Percentiles rank a stretch among this genome's conserved stretches.
These are phyloP conservation scores for Trichogramma evanescens DNA, from an alignment of 2,888 invertebrate species.

Conservation along the genomic window DNA sequence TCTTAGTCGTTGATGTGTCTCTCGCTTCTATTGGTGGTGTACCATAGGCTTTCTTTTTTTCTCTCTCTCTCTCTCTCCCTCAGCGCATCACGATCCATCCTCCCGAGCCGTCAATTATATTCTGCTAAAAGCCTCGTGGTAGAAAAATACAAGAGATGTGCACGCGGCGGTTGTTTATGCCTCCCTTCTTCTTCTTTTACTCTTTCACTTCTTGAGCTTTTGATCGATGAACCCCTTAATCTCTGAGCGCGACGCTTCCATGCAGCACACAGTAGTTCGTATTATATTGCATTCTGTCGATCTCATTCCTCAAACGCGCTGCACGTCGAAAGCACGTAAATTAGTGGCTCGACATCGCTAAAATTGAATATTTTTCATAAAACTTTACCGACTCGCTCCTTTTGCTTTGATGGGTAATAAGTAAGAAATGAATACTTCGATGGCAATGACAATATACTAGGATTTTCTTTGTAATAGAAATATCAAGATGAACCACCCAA, in stretches of 20 bases:
- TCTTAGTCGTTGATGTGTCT: too few relatives aligned
- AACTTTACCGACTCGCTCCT: neutral
- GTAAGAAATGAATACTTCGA: neutral
- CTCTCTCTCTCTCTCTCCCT: neutral
- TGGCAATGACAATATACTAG: too few relatives aligned
- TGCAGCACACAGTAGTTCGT: neutral
- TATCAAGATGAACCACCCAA: too few relatives aligned
- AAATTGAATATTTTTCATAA: conserved; percentile 15
- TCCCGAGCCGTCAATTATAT: conserved; percentile 18
- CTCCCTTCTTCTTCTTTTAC: too few relatives aligned
- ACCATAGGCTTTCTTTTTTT: neutral
- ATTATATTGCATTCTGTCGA: neutral
- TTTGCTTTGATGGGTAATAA: neutral
- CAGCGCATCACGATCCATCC: conserved; percentile 8
- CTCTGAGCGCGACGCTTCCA: neutral
- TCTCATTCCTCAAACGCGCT: neutral
- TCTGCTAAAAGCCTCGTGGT: conserved; percentile 9
- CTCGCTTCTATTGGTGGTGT: neutral
- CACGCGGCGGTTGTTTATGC: too few relatives aligned
- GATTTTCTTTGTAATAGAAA: too few relatives aligned
- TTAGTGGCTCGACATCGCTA: conserved; percentile 10
- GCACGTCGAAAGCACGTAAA: conserved; percentile 8
- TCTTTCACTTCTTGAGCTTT: neutral
- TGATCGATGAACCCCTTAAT: conserved; percentile 12
- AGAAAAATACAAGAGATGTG: conserved; percentile 2